Conservation (phyloP, 2,888 invertebrate species). For the Caradrina kadenii region DNA sequence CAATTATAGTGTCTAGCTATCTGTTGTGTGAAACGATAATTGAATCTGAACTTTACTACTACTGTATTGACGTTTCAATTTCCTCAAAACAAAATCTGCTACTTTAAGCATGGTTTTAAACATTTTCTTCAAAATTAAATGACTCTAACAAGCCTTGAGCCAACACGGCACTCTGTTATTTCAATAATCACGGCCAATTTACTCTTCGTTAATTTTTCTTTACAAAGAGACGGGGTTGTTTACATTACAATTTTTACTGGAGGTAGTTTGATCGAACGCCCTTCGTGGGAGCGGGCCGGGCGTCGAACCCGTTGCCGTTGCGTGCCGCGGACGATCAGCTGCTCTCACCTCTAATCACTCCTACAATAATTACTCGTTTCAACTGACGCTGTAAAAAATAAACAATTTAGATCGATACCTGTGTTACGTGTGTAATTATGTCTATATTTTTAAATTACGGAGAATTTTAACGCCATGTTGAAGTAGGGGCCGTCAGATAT, state of each 20-base stretch:
- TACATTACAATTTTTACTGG: conserved; percentile 63
- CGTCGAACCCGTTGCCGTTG: conserved; percentile 77
- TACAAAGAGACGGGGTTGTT: conserved; percentile 63
- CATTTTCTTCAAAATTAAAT: conserved; percentile 23
- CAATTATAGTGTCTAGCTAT: conserved; percentile 40
- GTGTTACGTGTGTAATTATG: conserved; percentile 38
- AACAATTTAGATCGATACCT: conserved; percentile 48
- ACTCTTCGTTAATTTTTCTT: conserved; percentile 51
- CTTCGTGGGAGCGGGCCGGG: conserved; percentile 73
- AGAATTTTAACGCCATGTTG: conserved; percentile 10
- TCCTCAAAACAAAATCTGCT: not conserved
- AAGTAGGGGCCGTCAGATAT: not conserved
- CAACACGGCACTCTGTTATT: conserved; percentile 44
- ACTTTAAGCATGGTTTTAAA: not conserved
- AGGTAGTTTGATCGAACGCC: conserved; percentile 65
- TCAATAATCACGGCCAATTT: conserved; percentile 63
- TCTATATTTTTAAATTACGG: conserved; percentile 4
- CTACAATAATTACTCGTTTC: conserved; percentile 77
- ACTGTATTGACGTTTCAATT: not conserved
- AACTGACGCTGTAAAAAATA: conserved; percentile 54
- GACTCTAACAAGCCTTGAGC: conserved; percentile 7
- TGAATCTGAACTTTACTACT: conserved; percentile 16
- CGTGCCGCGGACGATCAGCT: conserved; percentile 76
- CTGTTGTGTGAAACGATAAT: conserved; percentile 31
- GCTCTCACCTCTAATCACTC: conserved; percentile 78